These are phyloP conservation scores for Drosophila obscura DNA, from an alignment of 1,140 invertebrate genomes.

Conservation along the genomic window DNA sequence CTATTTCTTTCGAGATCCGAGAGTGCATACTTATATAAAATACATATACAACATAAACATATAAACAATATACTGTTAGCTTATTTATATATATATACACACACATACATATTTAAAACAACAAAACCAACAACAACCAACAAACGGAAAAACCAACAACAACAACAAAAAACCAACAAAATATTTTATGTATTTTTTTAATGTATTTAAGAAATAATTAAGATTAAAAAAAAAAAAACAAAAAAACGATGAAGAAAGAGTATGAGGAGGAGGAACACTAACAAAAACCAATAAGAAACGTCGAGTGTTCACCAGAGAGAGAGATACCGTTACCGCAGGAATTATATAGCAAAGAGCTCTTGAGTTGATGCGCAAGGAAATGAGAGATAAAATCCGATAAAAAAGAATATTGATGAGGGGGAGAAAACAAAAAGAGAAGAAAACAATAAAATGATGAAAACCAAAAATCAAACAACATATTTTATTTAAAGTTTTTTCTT, in stretches of 20 bases:
- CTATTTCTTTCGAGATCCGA: slow-evolving; percentile 47
- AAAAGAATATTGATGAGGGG: slow-evolving; percentile 27
- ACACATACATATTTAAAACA: slow-evolving; percentile 38
- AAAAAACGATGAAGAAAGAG: background rate
- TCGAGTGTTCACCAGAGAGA: slow-evolving; percentile 2
- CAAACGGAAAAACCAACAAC: slow-evolving; percentile 28
- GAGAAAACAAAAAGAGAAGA: slow-evolving; percentile 31
- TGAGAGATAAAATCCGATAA: slow-evolving; percentile 47
- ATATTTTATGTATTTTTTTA: slow-evolving; percentile 82
- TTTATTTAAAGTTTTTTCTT: slow-evolving; percentile 2
- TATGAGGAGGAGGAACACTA: background rate
- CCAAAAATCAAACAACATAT: background rate
- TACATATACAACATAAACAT: slow-evolving; percentile 66
- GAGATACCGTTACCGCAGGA: slow-evolving; percentile 47
- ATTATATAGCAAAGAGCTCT: slow-evolving; percentile 45
- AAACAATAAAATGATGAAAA: slow-evolving; percentile 14
- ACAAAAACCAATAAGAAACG: slow-evolving; percentile 6
- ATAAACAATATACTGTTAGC: slow-evolving; percentile 77
- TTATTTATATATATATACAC: slow-evolving; percentile 76
- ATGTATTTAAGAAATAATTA: slow-evolving; percentile 79
- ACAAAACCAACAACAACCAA: slow-evolving; percentile 25
- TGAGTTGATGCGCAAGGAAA: slow-evolving; percentile 69
- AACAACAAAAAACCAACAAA: slow-evolving; percentile 44
- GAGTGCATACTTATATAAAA: slow-evolving; percentile 61
- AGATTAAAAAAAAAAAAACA: slow-evolving; percentile 42